Evolutionary conservation across 2,113 vertebrate species (phyloP), one percentile per base, ranked within the genome.

Genomic region (Lampris megalopsis): DNA sequence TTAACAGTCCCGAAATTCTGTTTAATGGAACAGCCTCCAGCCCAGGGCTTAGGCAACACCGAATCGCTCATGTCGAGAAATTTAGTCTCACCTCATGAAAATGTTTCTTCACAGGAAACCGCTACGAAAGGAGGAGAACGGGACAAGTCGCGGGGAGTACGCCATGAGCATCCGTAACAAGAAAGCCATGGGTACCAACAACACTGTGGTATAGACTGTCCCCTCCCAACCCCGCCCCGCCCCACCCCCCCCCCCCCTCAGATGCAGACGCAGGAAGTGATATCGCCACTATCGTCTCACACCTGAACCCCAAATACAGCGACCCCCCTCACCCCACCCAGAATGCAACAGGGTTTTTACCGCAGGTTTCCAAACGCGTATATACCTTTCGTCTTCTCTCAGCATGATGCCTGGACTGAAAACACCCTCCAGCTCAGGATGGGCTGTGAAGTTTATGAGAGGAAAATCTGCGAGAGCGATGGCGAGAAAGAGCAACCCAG

Each of bases 81-180:
- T 61, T 76, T 47, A 35, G 56, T 48, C 69, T 83, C 66, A 82
- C 68, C 56, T 67, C 87, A 13, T 88, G 37, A 74, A 73, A 75
- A 65, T 86, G 66, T 82, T 75, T 82, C 36, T 71, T 57, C 41
- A 38, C 69, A 99, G 98, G 96, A 99, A 99, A 99, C 98, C 98
- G 61, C 93, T 97, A 88, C 94, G 96, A 37, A 99, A 98, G 86
- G 97, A 98, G 63, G 97, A 98, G 90, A 99, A 99, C 0, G 97
- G 98, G 86, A 97, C 97, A n/a, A 95, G 94, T 72, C 93, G 90
- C 11, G 95, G 97, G 50, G 98, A 99, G 89, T 99, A 98, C 81
- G 97, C 98, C 95, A 99, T 99, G 98, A 98, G 96, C 87, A 94
- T 96, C 85, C 97, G 95, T 66, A 96, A 95, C 94, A 96, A 88